phyloP scores from a whole-genome alignment of 1,140 invertebrate genomes.

The Cherax quadricarinatus region DNA sequence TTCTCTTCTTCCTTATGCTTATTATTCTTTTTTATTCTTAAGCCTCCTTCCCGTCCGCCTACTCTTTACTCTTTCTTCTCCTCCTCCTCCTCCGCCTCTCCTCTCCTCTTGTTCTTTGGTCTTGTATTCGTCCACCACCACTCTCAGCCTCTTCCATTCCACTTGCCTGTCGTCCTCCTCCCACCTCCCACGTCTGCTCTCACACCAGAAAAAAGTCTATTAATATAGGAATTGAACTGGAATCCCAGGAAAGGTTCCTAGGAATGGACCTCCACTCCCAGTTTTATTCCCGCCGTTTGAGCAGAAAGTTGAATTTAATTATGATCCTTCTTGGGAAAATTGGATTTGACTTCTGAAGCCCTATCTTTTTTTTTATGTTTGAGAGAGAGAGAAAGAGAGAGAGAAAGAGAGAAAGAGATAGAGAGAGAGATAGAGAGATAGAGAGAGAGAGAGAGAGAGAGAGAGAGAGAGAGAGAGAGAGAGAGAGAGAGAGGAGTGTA shows the following conservation, averaged over 20 bases:
- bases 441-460: no score
- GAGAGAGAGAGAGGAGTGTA: background rate
- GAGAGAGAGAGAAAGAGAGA: background rate
- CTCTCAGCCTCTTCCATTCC: background rate
- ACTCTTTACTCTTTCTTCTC: background rate
- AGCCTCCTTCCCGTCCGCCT: no score
- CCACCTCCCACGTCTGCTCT: background rate
- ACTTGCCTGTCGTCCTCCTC: background rate
- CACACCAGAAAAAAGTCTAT: background rate
- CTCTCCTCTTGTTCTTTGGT: background rate
- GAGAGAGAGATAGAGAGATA: background rate
- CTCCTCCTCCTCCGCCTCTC: background rate
- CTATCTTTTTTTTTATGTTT: background rate
- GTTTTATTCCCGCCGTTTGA: background rate
- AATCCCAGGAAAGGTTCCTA: background rate
- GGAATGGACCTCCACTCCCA: background rate
- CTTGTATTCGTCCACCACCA: background rate
- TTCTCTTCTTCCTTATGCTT: no score
- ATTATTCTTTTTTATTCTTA: no score
- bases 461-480: background rate
- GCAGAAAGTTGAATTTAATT: slow-evolving; percentile 34
- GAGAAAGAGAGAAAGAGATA: background rate
- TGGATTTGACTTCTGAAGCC: background rate
- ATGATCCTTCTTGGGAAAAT: background rate
- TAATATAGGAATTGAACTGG: background rate